A percentile compares a stretch with the other conserved stretches of the same genome.
These are phyloP conservation scores for Chrysolina haemoptera DNA, from an alignment of 2,888 invertebrate species.

Conservation along the genomic window DNA sequence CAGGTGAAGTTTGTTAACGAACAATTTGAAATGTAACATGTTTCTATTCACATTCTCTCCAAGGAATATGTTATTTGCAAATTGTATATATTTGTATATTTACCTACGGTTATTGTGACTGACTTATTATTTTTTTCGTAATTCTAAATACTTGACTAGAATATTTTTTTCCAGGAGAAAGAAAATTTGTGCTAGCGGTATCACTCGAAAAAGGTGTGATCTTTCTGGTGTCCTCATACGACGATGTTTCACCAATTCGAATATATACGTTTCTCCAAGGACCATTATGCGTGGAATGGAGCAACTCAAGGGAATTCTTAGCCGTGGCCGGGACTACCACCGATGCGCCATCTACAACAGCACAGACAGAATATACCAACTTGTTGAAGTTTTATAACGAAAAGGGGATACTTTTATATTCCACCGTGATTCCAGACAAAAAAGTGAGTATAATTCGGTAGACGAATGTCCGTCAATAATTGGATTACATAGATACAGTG, in stretches of 20 bases:
- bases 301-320: slow-evolving; percentile 91
- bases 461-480: background rate
- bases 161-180: slow-evolving; percentile 70
- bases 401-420: slow-evolving; percentile 85
- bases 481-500: too few relatives aligned
- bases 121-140: too few relatives aligned
- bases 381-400: slow-evolving; percentile 94
- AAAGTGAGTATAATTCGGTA: slow-evolving; percentile 46
- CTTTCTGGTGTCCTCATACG: slow-evolving; percentile 90
- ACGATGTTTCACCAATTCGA: slow-evolving; percentile 92
- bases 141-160: too few relatives aligned
- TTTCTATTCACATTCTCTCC: too few relatives aligned
- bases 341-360: slow-evolving; percentile 59
- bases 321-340: slow-evolving; percentile 89
- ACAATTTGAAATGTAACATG: too few relatives aligned
- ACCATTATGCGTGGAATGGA: slow-evolving; percentile 95
- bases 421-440: slow-evolving; percentile 83
- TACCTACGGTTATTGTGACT: too few relatives aligned
- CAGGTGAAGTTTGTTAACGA: too few relatives aligned
- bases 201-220: slow-evolving; percentile 92
- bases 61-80: too few relatives aligned
- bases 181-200: slow-evolving; percentile 87
- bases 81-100: too few relatives aligned
- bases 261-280: slow-evolving; percentile 87
- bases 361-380: slow-evolving; percentile 79